These are phyloP conservation scores for Actias luna DNA, from an alignment of 2,888 invertebrate genomes.

Conservation along the genomic window DNA sequence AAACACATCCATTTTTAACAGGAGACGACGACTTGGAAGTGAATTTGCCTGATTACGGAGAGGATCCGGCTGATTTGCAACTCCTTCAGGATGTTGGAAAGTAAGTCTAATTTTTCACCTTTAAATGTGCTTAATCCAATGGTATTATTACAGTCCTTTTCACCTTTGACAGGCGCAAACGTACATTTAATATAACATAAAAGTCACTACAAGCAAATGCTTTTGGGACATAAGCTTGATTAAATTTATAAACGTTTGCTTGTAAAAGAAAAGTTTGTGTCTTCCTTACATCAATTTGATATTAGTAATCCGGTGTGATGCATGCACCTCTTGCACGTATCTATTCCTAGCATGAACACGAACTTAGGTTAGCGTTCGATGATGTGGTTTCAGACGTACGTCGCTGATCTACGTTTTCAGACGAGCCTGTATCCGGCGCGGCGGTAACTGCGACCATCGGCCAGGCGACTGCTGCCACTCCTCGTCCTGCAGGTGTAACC, in stretches of 20 bases:
- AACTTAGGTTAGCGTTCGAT: slow-evolving; percentile 74
- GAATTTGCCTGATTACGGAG: slow-evolving; percentile 82
- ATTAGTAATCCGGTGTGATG: slow-evolving; percentile 9
- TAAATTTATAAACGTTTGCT: neutral
- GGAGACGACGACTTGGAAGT: slow-evolving; percentile 77
- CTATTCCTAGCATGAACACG: slow-evolving; percentile 40
- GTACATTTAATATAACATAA: neutral
- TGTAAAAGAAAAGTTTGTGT: neutral
- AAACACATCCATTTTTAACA: slow-evolving; percentile 34
- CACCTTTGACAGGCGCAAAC: neutral
- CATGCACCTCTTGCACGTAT: slow-evolving; percentile 24
- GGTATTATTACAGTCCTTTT: neutral
- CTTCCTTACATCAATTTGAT: neutral
- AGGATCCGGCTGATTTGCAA: slow-evolving; percentile 85
- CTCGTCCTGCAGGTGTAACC: slow-evolving; percentile 92
- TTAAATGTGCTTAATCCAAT: neutral
- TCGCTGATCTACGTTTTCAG: slow-evolving; percentile 93
- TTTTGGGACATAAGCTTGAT: neutral
- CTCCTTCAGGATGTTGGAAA: slow-evolving; percentile 86
- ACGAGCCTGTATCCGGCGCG: slow-evolving; percentile 90
- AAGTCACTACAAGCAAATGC: neutral
- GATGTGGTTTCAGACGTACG: slow-evolving; percentile 89
- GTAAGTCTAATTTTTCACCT: slow-evolving; percentile 71
- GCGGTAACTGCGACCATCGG: slow-evolving; percentile 92
- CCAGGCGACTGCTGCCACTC: slow-evolving; percentile 93